Evolutionary conservation across 2,888 invertebrate genomes (phyloP), one percentile per base, ranked within the genome.

Genomic region (Eugnorisma glareosa): DNA sequence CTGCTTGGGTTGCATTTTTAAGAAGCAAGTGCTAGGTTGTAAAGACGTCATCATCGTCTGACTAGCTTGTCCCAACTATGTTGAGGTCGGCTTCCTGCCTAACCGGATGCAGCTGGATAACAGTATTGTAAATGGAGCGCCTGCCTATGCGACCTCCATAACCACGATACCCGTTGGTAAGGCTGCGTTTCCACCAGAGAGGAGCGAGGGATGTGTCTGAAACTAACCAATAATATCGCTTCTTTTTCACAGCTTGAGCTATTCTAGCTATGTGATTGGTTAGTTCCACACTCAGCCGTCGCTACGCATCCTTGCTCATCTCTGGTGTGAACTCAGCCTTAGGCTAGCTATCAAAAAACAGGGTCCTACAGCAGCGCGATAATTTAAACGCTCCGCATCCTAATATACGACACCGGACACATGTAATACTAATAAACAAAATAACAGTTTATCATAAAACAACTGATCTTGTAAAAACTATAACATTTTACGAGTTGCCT

Each of bases 371-470:
- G 18, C 18, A 63, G 24, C 72, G 13, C 7, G 5, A 31, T 24
- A 51, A 61, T n/a, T 31, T 48, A 31, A 57, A n/a, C 2, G 67
- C n/a, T 28, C 37, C 64, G 35, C 45, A 51, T 31, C 43, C 40
- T 35, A 73, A 48, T 70, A 64, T 28, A 28, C 68, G 48, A 37
- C 18, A 54, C 28, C 13, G 28, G n/a, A 54, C 59, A 73, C 66
- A n/a, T 63, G 57, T 81, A 21, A 31, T 54, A 64, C 7, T 71
- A 67, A 40, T 63, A 54, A 45, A 75, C 18, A 18, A 77, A 57
- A 79, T 73, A 54, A 75, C 69, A 85, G 73, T 63, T 59, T 11
- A 61, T 76, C 57, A 63, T 85, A 82, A 79, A 84, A 83, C 67
- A 83, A 70, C 48, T 7, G 28, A 73, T 80, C 59, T 57, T 54